These are phyloP conservation scores for Tenebrio molitor DNA, from an alignment of 1,140 invertebrate species.

Conservation along the genomic window DNA sequence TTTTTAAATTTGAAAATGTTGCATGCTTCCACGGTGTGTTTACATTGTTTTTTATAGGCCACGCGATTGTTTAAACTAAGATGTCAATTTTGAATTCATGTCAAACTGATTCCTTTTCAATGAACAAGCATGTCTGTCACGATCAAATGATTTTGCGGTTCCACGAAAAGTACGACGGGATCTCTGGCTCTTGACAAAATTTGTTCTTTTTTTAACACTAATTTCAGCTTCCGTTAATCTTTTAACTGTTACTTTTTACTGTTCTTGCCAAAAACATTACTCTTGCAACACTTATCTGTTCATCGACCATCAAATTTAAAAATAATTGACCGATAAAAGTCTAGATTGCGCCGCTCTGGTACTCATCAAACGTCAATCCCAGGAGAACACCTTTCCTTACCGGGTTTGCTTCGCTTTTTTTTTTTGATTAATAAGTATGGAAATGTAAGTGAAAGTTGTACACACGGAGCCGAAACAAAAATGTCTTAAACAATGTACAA, in stretches of 20 bases:
- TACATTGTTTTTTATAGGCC: not conserved
- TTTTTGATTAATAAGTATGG: not conserved
- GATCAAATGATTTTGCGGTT: no score
- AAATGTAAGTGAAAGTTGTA: slow-evolving; percentile 4
- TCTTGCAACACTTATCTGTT: not conserved
- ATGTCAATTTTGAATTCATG: no score
- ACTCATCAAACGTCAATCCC: no score
- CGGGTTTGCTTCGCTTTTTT: not conserved
- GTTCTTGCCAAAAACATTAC: slow-evolving; percentile 1
- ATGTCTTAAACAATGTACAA: not conserved
- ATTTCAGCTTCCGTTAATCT: slow-evolving; percentile 4
- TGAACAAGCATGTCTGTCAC: no score
- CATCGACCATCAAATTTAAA: slow-evolving; percentile 6
- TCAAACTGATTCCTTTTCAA: no score
- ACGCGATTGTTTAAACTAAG: no score
- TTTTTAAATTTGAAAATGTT: no score
- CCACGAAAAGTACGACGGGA: no score
- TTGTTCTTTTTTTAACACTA: not conserved
- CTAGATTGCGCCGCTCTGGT: not conserved
- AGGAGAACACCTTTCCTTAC: slow-evolving; percentile 3
- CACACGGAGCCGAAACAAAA: not conserved
- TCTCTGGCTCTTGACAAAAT: not conserved
- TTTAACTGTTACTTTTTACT: slow-evolving; percentile 1
- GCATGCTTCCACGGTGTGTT: not conserved
- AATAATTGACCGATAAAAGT: slow-evolving; percentile 2